phyloP scores from a whole-genome alignment of 2,888 invertebrate genomes.

The Drosophila acutilabella region DNA sequence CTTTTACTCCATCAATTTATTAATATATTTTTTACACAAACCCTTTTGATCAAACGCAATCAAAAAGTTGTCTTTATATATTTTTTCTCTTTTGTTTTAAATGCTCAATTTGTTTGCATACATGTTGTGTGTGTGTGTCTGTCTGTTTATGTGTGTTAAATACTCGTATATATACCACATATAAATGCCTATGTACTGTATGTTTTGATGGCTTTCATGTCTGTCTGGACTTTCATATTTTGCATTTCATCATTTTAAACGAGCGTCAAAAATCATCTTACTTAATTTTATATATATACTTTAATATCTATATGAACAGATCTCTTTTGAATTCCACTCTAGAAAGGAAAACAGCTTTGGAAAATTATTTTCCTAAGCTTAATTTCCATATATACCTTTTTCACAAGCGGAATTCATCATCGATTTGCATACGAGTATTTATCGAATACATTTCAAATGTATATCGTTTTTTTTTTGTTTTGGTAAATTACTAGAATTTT shows the following conservation, averaged over 20 bases:
- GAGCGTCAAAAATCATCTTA: constrained; percentile 47
- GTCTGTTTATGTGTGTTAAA: constrained; percentile 17
- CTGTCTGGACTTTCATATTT: constrained; percentile 50
- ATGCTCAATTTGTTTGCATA: constrained; percentile 74
- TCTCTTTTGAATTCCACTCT: constrained; percentile 1
- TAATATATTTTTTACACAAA: constrained; percentile 53
- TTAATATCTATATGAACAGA: constrained; percentile 2
- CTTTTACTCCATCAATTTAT: constrained; percentile 27
- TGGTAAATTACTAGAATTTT: constrained; percentile 41
- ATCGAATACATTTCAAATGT: constrained; percentile 71
- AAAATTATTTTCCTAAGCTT: neutral
- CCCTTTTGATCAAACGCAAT: constrained; percentile 77
- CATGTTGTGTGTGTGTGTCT: constrained; percentile 50
- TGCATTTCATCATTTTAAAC: constrained; percentile 38
- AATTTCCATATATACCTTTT: neutral
- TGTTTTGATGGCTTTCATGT: constrained; percentile 46
- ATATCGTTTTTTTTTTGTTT: constrained; percentile 23
- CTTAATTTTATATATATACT: constrained; percentile 7
- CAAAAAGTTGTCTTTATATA: constrained; percentile 63
- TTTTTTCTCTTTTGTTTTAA: constrained; percentile 52
- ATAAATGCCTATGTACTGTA: constrained; percentile 66
- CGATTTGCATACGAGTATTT: constrained; percentile 18
- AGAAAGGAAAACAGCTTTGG: neutral
- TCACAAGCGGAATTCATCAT: constrained; percentile 2
- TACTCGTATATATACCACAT: constrained; percentile 47